A percentile compares a stretch with the other conserved stretches of the same genome.
These are phyloP conservation scores for Endomychus coccineus DNA, from an alignment of 2,888 invertebrate genomes.

Conservation along the genomic window DNA sequence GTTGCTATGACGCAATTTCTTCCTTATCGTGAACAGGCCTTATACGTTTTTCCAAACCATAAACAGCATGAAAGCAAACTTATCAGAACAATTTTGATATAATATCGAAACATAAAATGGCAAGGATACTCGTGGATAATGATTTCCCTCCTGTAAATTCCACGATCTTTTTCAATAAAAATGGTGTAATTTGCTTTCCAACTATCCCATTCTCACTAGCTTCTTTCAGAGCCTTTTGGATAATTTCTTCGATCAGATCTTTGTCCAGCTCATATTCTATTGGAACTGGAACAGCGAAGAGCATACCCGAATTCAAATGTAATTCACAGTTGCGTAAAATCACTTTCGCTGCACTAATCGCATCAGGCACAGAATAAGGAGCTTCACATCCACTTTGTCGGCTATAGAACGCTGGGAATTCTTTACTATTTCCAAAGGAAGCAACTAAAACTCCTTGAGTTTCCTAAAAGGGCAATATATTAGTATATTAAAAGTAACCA, in stretches of 20 bases:
- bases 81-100: too few species aligned
- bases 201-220: conserved; percentile 54
- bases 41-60: too few species aligned
- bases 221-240: conserved; percentile 58
- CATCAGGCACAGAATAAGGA: conserved; percentile 59
- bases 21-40: too few species aligned
- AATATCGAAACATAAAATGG: too few species aligned
- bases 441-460: conserved; percentile 91
- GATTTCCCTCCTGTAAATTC: conserved; percentile 77
- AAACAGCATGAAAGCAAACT: too few species aligned
- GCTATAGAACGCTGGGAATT: conserved; percentile 94
- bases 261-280: conserved; percentile 56
- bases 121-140: conserved; percentile 77
- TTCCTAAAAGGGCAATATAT: conserved; percentile 54
- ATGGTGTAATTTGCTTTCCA: conserved; percentile 92
- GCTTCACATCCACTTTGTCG: conserved; percentile 63
- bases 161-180: conserved; percentile 70
- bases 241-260: conserved; percentile 58
- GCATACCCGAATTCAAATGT: conserved; percentile 60
- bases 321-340: conserved; percentile 50
- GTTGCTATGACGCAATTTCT: too few species aligned
- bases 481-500: background rate
- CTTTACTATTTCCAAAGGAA: conserved; percentile 57
- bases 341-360: conserved; percentile 66
- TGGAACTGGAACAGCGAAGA: conserved; percentile 90